A percentile compares a stretch with the other conserved stretches of the same genome.
Conservation (phyloP, 2,888 invertebrate genomes). For the Drosophila infuscata region DNA sequence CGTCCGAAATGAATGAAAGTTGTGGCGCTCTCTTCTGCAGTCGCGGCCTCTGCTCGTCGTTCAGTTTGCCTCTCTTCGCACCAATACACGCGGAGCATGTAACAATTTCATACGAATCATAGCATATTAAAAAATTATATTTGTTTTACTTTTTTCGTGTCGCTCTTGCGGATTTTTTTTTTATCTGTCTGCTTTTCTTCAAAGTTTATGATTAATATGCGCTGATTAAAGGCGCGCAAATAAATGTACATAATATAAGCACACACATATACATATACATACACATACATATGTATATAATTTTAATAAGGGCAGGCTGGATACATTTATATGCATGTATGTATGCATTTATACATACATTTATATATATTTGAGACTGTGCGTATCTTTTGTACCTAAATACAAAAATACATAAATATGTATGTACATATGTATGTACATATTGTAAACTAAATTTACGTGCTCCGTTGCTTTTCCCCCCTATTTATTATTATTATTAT, state of each 20-base stretch:
- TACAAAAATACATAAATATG: background rate
- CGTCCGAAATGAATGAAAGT: conserved; percentile 75
- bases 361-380: background rate
- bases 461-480: conserved; percentile 46
- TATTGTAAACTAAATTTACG: conserved; percentile 70
- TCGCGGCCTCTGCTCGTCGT: conserved; percentile 18
- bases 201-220: conserved; percentile 78
- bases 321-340: conserved; percentile 11
- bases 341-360: background rate
- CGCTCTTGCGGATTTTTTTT: conserved; percentile 39
- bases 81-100: conserved; percentile 22
- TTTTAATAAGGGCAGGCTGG: conserved; percentile 54
- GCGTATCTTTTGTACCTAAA: background rate
- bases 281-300: conserved; percentile 4
- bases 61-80: conserved; percentile 37
- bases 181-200: conserved; percentile 35
- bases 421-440: background rate
- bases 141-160: conserved; percentile 51
- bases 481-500: conserved; percentile 50
- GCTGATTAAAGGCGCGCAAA: conserved; percentile 65
- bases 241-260: conserved; percentile 3
- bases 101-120: conserved; percentile 43
- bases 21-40: conserved; percentile 46
- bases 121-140: conserved; percentile 64
- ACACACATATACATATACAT: background rate